A percentile compares a stretch with the other conserved stretches of the same genome.
These are phyloP conservation scores for Orycteropus afer DNA, from an alignment of 2,113 vertebrate genomes.

Conservation along the genomic window DNA sequence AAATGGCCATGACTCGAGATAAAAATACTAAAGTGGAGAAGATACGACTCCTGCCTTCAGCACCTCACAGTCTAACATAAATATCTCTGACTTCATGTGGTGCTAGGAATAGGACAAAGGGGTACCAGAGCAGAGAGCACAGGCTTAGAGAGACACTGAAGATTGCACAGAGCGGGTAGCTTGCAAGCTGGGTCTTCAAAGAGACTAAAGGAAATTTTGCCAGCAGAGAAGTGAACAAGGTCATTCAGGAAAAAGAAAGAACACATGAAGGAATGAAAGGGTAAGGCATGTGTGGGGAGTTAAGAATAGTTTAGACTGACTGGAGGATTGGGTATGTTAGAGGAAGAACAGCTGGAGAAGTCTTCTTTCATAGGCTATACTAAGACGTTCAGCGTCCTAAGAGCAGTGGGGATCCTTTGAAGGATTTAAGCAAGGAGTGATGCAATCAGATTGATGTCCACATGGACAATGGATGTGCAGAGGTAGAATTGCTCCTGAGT, in stretches of 20 bases:
- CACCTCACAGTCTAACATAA: neutral
- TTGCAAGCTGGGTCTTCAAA: neutral
- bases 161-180: neutral
- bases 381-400: neutral
- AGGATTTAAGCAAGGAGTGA: neutral
- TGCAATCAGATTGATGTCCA: neutral
- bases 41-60: neutral
- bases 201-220: slow-evolving; percentile 12
- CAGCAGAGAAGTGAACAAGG: neutral
- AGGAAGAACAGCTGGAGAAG: neutral
- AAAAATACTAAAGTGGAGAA: neutral
- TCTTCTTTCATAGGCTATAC: neutral
- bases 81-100: neutral
- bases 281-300: neutral
- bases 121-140: neutral
- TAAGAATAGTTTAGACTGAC: slow-evolving; percentile 41
- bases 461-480: neutral
- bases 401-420: neutral
- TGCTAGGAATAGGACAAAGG: slow-evolving; percentile 3
- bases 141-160: neutral
- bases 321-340: neutral
- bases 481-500: neutral
- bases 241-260: slow-evolving; percentile 20
- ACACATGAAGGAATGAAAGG: neutral
- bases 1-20: neutral